phyloP scores from a whole-genome alignment of 37 sponge, comb jelly and placozoan species.

The Cliona cf. orientalis region DNA sequence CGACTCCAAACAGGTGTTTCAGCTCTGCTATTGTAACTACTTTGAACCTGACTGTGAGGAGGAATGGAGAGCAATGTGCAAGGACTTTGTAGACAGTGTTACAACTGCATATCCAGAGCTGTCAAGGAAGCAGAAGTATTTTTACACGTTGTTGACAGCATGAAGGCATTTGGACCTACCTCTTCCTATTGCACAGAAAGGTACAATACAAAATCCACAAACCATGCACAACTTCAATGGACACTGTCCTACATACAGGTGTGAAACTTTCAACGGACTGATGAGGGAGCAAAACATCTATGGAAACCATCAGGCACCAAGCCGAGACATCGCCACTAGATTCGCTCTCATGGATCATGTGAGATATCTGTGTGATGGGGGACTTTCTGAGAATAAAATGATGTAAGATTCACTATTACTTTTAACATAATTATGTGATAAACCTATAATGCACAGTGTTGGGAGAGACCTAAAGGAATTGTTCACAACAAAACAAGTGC shows the following conservation, averaged over 20 bases:
- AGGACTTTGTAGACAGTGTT: slow-evolving; percentile 37
- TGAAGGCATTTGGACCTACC: slow-evolving; percentile 46
- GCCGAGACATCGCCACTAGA: slow-evolving; percentile 5
- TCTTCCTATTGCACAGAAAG: slow-evolving; percentile 38
- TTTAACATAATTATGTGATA: too few species aligned
- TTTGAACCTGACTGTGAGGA: neutral
- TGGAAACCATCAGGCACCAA: slow-evolving; percentile 3
- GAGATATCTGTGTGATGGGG: slow-evolving; percentile 16
- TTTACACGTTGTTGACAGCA: slow-evolving; percentile 33
- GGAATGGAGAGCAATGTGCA: neutral
- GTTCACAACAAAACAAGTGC: too few species aligned
- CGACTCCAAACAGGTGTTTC: slow-evolving; percentile 32
- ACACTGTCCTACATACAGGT: slow-evolving; percentile 11
- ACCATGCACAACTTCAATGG: neutral
- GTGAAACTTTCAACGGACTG: slow-evolving; percentile 7
- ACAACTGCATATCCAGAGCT: neutral
- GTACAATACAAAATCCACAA: neutral
- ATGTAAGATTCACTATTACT: too few species aligned
- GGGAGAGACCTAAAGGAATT: too few species aligned
- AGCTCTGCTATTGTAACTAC: slow-evolving; percentile 4
- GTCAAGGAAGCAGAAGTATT: slow-evolving; percentile 13
- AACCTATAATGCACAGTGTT: too few species aligned
- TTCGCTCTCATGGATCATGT: slow-evolving; percentile 18
- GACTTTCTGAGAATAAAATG: too few species aligned
- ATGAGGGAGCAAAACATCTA: slow-evolving; percentile 1